Percentiles rank a stretch among this genome's conserved stretches.
Conservation (phyloP, 2,113 vertebrate genomes). For the Rana temporaria region DNA sequence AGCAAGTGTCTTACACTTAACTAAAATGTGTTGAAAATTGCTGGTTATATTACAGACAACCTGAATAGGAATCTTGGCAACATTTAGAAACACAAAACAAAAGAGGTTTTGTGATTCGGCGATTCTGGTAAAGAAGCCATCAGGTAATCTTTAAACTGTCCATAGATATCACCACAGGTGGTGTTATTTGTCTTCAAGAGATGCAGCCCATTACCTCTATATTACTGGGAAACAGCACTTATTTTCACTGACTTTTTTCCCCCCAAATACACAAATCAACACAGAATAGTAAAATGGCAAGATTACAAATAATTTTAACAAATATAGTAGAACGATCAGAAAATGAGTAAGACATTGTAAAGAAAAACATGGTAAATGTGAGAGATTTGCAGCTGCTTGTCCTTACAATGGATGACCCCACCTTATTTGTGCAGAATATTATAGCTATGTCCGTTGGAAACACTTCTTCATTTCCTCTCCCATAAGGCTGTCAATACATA, state of each 20-base stretch:
- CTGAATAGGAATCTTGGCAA: slow-evolving; percentile 63
- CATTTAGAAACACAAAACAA: slow-evolving; percentile 56
- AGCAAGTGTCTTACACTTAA: slow-evolving; percentile 71
- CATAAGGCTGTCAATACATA: too few relatives aligned
- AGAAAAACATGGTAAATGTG: too few relatives aligned
- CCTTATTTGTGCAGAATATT: too few relatives aligned
- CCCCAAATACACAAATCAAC: slow-evolving; percentile 58
- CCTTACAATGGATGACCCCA: too few relatives aligned
- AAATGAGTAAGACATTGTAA: too few relatives aligned
- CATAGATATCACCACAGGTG: slow-evolving; percentile 61
- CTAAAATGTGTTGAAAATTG: slow-evolving; percentile 71
- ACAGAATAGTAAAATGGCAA: neutral
- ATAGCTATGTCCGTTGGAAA: too few relatives aligned
- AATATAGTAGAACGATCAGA: neutral
- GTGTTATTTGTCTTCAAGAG: slow-evolving; percentile 59
- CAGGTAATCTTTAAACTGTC: slow-evolving; percentile 67
- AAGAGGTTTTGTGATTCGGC: slow-evolving; percentile 55
- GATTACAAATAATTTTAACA: neutral
- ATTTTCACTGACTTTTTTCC: slow-evolving; percentile 65
- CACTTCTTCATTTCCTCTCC: too few relatives aligned
- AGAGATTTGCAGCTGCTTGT: too few relatives aligned
- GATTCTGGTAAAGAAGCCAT: slow-evolving; percentile 58
- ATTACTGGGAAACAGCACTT: slow-evolving; percentile 65
- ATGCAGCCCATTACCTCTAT: slow-evolving; percentile 51
- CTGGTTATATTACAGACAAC: slow-evolving; percentile 68